Evolutionary conservation across 2,797 vertebrate species (phyloP).

Genomic region (Acanthurus tractus): DNA sequence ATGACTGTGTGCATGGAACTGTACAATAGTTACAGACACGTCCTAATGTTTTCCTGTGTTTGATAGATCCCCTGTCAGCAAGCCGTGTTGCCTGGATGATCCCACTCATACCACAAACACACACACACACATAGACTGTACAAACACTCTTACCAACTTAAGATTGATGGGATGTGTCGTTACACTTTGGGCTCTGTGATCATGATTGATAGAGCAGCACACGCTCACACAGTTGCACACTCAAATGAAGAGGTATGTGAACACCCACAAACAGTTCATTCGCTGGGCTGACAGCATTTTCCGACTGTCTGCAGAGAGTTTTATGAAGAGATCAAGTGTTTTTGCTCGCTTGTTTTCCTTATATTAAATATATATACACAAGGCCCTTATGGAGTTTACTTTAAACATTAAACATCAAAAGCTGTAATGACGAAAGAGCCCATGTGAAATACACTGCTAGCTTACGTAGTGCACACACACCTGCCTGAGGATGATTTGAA

Average conservation of each 20-base stretch:
- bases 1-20: constrained; percentile 13
- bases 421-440: background rate
- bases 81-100: constrained; percentile 5
- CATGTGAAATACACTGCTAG: background rate
- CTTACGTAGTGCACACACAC: background rate
- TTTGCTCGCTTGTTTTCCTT: constrained; percentile 7
- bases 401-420: constrained; percentile 27
- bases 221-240: background rate
- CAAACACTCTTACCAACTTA: constrained; percentile 3
- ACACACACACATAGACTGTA: constrained; percentile 1
- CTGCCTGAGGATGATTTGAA: constrained; percentile 12
- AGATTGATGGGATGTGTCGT: constrained; percentile 47
- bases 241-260: constrained; percentile 22
- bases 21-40: constrained; percentile 18
- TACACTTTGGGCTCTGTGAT: constrained; percentile 31
- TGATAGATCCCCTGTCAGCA: constrained; percentile 53
- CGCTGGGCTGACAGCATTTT: constrained; percentile 9
- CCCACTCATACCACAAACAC: constrained; percentile 8
- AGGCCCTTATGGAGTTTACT: background rate
- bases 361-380: background rate
- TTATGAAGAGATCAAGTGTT: constrained; percentile 16
- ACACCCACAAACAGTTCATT: constrained; percentile 10
- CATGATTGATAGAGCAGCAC: constrained; percentile 41
- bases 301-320: constrained; percentile 8
- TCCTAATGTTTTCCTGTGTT: constrained; percentile 41